phyloP scores from a whole-genome alignment of 2,113 vertebrate genomes.

The Sorex fumeus region DNA sequence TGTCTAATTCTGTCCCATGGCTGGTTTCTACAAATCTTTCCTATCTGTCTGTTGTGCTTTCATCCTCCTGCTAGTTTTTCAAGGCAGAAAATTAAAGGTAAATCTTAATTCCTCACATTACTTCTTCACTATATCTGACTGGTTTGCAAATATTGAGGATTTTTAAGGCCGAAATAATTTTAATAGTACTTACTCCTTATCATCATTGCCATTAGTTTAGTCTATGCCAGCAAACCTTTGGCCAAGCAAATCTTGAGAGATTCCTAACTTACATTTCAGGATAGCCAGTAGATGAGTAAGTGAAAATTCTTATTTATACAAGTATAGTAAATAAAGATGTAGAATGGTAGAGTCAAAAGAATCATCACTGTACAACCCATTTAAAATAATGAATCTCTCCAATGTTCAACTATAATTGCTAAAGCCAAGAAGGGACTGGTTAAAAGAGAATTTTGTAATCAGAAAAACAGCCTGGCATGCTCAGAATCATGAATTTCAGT shows the following conservation, averaged over 20 bases:
- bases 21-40: neutral
- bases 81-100: slow-evolving; percentile 28
- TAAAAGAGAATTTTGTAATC: neutral
- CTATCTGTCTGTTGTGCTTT: neutral
- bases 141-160: neutral
- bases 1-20: rapidly evolving
- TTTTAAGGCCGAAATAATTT: slow-evolving; percentile 31
- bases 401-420: neutral
- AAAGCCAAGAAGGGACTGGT: neutral
- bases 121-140: neutral
- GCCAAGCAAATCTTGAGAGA: neutral
- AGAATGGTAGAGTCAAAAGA: neutral
- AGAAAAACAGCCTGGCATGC: neutral
- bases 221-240: neutral
- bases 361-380: neutral
- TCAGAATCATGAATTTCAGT: neutral
- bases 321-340: slow-evolving; percentile 11
- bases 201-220: neutral
- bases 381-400: neutral
- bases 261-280: neutral
- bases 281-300: neutral
- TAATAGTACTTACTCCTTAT: neutral
- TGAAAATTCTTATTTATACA: neutral
- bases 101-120: neutral
- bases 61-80: neutral